A percentile compares a stretch with the other conserved stretches of the same genome.
Evolutionary conservation across 1,140 invertebrate species (phyloP).

Genomic region (Alviniconcha marisindica): DNA sequence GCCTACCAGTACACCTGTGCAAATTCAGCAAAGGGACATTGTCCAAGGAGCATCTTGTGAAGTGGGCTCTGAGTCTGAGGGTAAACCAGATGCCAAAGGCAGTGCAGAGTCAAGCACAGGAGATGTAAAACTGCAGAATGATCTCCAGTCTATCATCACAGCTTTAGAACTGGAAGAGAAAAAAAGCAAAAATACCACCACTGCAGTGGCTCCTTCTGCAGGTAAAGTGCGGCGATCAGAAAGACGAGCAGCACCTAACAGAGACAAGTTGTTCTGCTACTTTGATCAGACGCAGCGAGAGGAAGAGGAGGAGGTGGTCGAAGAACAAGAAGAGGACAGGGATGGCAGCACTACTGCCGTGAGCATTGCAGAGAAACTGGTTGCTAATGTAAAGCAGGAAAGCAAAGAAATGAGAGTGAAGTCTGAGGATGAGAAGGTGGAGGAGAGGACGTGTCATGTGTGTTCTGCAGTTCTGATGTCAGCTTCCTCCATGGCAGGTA

Average conservation of each 20-base stretch:
- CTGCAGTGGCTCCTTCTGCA: background rate
- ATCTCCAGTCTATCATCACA: background rate
- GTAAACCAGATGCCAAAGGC: too few relatives aligned
- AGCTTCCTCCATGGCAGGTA: constrained; percentile 45
- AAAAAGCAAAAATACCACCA: background rate
- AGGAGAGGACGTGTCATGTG: constrained; percentile 38
- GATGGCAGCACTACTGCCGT: too few relatives aligned
- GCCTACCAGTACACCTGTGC: too few relatives aligned
- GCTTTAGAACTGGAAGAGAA: background rate
- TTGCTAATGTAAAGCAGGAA: background rate
- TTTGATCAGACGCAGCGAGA: constrained; percentile 1
- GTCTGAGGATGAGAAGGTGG: constrained; percentile 9
- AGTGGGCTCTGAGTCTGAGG: too few relatives aligned
- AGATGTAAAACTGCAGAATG: background rate
- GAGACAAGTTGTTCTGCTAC: constrained; percentile 35
- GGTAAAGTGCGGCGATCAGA: constrained; percentile 23
- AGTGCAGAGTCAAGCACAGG: too few relatives aligned
- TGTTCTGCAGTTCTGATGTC: constrained; percentile 42
- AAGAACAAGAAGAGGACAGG: background rate
- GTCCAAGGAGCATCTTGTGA: too few relatives aligned
- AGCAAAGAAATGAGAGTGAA: background rate
- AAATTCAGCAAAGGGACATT: too few relatives aligned
- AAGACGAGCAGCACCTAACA: constrained; percentile 4
- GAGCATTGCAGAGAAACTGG: background rate
- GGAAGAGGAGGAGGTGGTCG: background rate